Percentiles rank a stretch among this genome's conserved stretches.
Evolutionary conservation across 2,888 invertebrate genomes (phyloP).

Genomic region (Mesorhabditis belari): DNA sequence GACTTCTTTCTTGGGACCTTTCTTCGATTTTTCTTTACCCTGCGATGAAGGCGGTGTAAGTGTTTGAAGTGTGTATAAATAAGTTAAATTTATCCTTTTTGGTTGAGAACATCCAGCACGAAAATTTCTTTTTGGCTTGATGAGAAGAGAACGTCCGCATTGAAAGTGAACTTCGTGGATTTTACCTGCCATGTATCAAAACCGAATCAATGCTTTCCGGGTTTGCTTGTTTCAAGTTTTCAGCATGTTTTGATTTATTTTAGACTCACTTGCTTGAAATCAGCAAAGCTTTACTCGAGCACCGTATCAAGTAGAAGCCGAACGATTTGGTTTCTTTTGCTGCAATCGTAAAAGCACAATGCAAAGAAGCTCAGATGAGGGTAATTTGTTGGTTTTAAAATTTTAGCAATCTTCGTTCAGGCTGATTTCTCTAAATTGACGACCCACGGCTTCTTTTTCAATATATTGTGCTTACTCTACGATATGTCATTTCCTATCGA

Average conservation of each 20-base stretch:
- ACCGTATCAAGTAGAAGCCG: slow-evolving; percentile 74
- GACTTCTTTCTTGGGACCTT: slow-evolving; percentile 81
- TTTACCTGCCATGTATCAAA: slow-evolving; percentile 8
- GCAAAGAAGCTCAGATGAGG: slow-evolving; percentile 80
- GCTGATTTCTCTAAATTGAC: slow-evolving; percentile 78
- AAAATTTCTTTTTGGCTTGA: neutral
- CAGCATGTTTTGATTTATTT: slow-evolving; percentile 11
- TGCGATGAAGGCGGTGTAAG: slow-evolving; percentile 75
- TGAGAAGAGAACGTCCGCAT: neutral
- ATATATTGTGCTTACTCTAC: slow-evolving; percentile 82
- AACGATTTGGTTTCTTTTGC: slow-evolving; percentile 74
- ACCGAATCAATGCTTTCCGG: neutral
- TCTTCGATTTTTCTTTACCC: slow-evolving; percentile 81
- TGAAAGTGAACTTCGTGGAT: neutral
- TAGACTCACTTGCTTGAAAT: slow-evolving; percentile 71
- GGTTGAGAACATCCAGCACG: no score
- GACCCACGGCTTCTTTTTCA: slow-evolving; percentile 77
- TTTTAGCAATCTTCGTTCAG: no score
- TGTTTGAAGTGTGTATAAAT: slow-evolving; percentile 5
- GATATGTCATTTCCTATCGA: slow-evolving; percentile 79
- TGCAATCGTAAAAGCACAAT: slow-evolving; percentile 71
- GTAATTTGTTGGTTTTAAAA: slow-evolving; percentile 3
- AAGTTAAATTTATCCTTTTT: no score
- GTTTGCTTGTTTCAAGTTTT: neutral
- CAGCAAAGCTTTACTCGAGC: slow-evolving; percentile 74